Conservation (phyloP, 2,888 invertebrate species). For the Lasioglossum vierecki region DNA sequence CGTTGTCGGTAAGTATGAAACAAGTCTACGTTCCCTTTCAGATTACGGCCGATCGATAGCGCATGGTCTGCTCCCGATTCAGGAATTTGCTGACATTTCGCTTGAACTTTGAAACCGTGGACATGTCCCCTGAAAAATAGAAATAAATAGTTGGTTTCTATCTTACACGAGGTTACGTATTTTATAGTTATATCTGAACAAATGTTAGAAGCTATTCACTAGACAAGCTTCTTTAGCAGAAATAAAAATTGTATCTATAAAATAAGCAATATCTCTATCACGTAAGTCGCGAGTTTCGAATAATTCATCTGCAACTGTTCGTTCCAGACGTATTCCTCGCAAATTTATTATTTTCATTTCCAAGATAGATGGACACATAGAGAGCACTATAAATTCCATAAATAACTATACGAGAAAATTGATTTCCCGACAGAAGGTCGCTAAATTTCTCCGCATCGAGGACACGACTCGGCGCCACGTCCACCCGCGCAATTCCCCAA, state of each 20-base stretch:
- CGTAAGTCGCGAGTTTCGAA: not conserved
- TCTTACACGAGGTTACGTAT: not conserved
- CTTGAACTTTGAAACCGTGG: not conserved
- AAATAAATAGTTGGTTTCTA: not conserved
- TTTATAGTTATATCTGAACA: not conserved
- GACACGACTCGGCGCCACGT: not conserved
- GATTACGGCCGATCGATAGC: constrained; percentile 34
- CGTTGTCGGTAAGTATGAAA: constrained; percentile 89
- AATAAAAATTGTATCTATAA: not conserved
- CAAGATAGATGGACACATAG: not conserved
- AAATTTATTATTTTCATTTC: not conserved
- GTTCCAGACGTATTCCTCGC: not conserved
- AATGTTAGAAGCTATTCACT: not conserved
- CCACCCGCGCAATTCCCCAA: not conserved
- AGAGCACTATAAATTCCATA: not conserved
- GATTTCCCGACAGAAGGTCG: not conserved
- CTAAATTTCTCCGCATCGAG: not conserved
- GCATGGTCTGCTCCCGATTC: not conserved
- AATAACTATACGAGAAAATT: not conserved
- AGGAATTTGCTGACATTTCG: not conserved
- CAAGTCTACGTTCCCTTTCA: constrained; percentile 5
- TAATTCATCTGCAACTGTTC: not conserved
- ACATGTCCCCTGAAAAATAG: not conserved
- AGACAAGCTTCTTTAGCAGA: no score
- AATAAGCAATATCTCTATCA: not conserved